Base-by-base conservation (phyloP, 1,140 invertebrate genomes). In the Scaptomyza hsui region DNA sequence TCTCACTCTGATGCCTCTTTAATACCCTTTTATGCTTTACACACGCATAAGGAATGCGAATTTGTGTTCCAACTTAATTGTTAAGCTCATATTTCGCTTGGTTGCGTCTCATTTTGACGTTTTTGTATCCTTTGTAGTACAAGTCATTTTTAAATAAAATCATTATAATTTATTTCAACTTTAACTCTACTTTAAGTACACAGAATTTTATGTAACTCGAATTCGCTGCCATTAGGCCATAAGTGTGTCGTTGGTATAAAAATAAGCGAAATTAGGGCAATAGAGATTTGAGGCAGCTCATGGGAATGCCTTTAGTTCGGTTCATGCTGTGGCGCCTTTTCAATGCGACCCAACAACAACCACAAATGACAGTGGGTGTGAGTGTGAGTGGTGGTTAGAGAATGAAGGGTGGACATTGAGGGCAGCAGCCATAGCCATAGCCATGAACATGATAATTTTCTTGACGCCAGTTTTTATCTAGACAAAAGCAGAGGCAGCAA, bases 371-470 rank as follows among this genome's bases (percentile, higher is more conserved):
- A n/a, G 24, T 35, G 35, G 61, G 49, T 21, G 12, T n/a, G 26
- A 24, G 13, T 24, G 18, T 18, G 37, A 15, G n/a, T 6, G 62
- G 1, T 15, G 39, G 18, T 0, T 13, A 26, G 21, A 12, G 29
- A 37, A 12, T n/a, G 3, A 37, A 37, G 42, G 51, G 37, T 15
- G 21, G 21, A n/a, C 21, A 7, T 47, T 47, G 63, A 29, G 42
- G 51, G 60, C 55, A 60, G 60, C 64, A 64, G 76, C 62, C 78
- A 63, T 62, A 44, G 56, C 79, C 82, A 86, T 88, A 45, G 56
- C 79, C 82, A 88, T 88, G 82, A 88, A 88, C 82, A 88, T 88
- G 82, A 88, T 88, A 88, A 88, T 88, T 88, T 88, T 88, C 82
- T 75, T 80, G 82, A 88, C 82, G 82, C 82, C 82, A 88, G 83